These are phyloP conservation scores for Tipula helvola DNA, from an alignment of 2,888 invertebrate species.

Conservation along the genomic window DNA sequence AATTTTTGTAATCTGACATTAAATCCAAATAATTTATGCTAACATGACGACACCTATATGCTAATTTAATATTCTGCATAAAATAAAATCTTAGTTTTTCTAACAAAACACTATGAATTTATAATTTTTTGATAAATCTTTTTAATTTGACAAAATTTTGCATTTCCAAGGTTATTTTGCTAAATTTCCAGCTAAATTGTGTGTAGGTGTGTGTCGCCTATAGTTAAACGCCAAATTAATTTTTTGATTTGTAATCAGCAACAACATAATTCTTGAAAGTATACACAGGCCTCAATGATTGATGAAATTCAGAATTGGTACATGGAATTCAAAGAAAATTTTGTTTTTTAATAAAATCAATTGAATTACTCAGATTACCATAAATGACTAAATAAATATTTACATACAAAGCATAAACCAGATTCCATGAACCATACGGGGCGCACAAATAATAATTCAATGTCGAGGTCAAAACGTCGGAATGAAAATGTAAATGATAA, in stretches of 20 bases:
- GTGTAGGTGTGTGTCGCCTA: background rate
- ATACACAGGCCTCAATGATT: no score
- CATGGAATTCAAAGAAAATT: no score
- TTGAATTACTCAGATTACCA: no score
- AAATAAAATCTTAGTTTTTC: background rate
- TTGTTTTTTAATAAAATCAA: no score
- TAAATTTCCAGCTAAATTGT: background rate
- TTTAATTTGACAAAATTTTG: background rate
- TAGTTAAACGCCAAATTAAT: background rate
- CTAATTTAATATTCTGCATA: background rate
- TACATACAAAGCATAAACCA: background rate
- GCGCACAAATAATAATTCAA: background rate
- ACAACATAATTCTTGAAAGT: no score
- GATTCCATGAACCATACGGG: background rate
- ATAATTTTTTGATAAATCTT: background rate
- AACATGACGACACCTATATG: background rate
- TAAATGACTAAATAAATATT: background rate
- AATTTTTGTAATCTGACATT: background rate
- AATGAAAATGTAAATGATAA: background rate
- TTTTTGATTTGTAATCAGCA: no score
- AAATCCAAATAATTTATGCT: background rate
- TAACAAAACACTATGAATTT: background rate
- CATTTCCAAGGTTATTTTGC: background rate
- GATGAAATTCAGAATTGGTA: no score
- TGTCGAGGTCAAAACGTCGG: background rate